phyloP scores from a whole-genome alignment of 2,797 vertebrate genomes.

The Gymnodraco acuticeps region DNA sequence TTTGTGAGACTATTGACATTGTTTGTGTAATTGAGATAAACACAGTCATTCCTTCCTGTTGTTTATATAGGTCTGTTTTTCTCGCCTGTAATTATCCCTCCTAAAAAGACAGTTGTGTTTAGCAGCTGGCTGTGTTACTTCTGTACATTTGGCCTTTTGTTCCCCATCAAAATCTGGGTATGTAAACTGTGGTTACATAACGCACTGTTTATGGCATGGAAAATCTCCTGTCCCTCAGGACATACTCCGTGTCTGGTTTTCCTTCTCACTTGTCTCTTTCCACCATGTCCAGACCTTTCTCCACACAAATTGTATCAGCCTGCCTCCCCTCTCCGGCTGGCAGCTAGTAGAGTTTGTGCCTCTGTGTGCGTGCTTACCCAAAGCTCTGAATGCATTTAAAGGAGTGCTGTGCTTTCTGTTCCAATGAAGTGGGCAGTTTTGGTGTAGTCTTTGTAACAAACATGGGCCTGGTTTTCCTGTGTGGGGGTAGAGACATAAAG shows the following conservation, averaged over 20 bases:
- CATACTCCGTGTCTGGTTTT: slow-evolving; percentile 84
- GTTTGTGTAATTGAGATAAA: slow-evolving; percentile 47
- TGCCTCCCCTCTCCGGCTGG: slow-evolving; percentile 61
- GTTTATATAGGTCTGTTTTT: background rate
- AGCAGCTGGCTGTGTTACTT: slow-evolving; percentile 55
- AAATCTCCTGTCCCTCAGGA: slow-evolving; percentile 46
- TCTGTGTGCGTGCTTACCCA: slow-evolving; percentile 34
- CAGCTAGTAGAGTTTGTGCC: slow-evolving; percentile 50
- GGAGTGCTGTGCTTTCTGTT: slow-evolving; percentile 34
- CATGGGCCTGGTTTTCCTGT: slow-evolving; percentile 20
- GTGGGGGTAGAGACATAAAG: slow-evolving; percentile 34
- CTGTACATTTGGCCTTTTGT: slow-evolving; percentile 70
- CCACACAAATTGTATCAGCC: slow-evolving; percentile 67
- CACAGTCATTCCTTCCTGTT: slow-evolving; percentile 33
- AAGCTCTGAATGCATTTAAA: slow-evolving; percentile 60
- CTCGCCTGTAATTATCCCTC: slow-evolving; percentile 44
- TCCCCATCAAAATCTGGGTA: slow-evolving; percentile 58
- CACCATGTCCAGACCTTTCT: slow-evolving; percentile 75
- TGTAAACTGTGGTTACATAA: slow-evolving; percentile 86
- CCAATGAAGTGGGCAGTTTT: slow-evolving; percentile 23
- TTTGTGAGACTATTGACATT: slow-evolving; percentile 13
- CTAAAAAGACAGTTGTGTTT: slow-evolving; percentile 39
- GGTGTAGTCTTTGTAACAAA: slow-evolving; percentile 30
- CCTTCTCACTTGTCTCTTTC: slow-evolving; percentile 67
- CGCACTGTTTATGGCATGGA: slow-evolving; percentile 68